A percentile compares a stretch with the other conserved stretches of the same genome.
Evolutionary conservation across 2,888 invertebrate genomes (phyloP).

Genomic region (Agriopis aurantiaria): DNA sequence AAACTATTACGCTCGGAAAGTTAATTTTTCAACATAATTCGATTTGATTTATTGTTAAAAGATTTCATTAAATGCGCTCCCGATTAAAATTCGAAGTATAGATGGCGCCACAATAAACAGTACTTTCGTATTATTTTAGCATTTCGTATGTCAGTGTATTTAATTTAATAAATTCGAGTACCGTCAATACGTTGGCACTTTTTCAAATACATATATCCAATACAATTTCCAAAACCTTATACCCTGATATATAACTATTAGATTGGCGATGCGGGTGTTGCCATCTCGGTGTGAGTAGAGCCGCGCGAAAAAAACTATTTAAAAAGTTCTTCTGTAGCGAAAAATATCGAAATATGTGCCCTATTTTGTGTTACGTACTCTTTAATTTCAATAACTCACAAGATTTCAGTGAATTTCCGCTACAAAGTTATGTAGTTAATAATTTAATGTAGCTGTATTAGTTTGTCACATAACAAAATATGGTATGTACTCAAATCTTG

Average conservation of each 20-base stretch:
- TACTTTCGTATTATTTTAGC: neutral
- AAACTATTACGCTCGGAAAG: neutral
- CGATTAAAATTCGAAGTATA: too few species aligned
- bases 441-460: neutral
- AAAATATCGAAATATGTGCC: neutral
- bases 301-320: conserved; percentile 12
- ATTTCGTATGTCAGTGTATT: conserved; percentile 3
- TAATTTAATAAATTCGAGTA: conserved; percentile 28
- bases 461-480: neutral
- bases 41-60: neutral
- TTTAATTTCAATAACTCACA: neutral
- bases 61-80: too few species aligned
- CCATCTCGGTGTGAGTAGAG: too few species aligned
- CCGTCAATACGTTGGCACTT: conserved; percentile 38
- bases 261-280: too few species aligned
- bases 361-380: neutral
- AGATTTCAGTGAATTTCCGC: neutral
- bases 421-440: too few species aligned
- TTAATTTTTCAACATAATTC: neutral
- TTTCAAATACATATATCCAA: conserved; percentile 21
- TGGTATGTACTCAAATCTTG: neutral
- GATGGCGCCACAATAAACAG: neutral
- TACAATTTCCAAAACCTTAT: conserved; percentile 39
- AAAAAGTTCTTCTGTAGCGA: neutral
- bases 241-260: conserved; percentile 36